phyloP scores from a whole-genome alignment of 1,140 invertebrate species.

The Arion vulgaris region DNA sequence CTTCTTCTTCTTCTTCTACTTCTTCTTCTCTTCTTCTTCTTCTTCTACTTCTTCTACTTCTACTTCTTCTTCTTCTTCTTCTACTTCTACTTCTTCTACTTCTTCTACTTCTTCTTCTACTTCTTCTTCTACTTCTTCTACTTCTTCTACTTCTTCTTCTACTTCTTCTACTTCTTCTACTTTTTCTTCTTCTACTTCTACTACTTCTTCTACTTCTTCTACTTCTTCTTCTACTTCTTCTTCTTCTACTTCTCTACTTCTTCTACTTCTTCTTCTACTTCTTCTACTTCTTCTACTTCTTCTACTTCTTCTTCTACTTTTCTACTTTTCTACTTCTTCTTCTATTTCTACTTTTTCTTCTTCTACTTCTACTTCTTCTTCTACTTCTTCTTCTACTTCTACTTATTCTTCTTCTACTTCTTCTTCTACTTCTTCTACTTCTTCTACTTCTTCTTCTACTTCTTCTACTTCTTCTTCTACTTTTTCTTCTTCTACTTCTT shows the following conservation, averaged over 20 bases:
- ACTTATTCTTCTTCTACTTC: slow-evolving; percentile 37
- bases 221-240: slow-evolving; percentile 13
- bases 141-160: slow-evolving; percentile 20
- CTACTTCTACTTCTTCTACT: slow-evolving; percentile 26
- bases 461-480: slow-evolving; percentile 41
- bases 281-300: slow-evolving; percentile 34
- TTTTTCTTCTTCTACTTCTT: slow-evolving; percentile 23
- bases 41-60: slow-evolving; percentile 10
- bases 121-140: slow-evolving; percentile 7
- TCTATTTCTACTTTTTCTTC: not conserved
- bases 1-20: slow-evolving; percentile 6
- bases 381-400: slow-evolving; percentile 33
- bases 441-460: slow-evolving; percentile 40
- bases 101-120: slow-evolving; percentile 21
- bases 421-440: slow-evolving; percentile 39
- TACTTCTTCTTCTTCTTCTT: slow-evolving; percentile 5
- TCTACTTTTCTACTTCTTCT: slow-evolving; percentile 21
- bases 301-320: slow-evolving; percentile 15
- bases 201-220: slow-evolving; percentile 23
- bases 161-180: slow-evolving; percentile 20
- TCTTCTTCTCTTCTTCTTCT: not conserved
- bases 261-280: not conserved
- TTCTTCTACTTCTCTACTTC: not conserved
- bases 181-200: slow-evolving; percentile 11
- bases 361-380: slow-evolving; percentile 9